Evolutionary conservation across 2,113 vertebrate species (phyloP), one percentile per base, ranked within the genome.

Genomic region (Leptosomus discolor): DNA sequence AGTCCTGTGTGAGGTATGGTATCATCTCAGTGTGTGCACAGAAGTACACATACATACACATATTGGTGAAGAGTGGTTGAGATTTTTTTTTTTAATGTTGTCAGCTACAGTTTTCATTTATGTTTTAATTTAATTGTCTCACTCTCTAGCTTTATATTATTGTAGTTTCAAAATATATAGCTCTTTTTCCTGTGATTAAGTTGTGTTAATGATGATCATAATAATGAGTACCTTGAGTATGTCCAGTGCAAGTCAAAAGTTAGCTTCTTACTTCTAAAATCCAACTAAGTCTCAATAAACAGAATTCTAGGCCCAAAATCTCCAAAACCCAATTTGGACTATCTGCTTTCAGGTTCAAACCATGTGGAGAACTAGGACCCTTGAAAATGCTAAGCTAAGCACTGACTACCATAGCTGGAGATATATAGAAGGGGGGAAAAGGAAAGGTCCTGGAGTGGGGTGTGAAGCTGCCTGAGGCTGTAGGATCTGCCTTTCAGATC

Each of bases 1-100:
- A 95, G 94, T 97, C 80, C 96, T 98, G 96, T 98, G 94, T 97
- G 94, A 97, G 97, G 91, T 88, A 84, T 18, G 83, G 94, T 97
- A 93, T 95, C 97, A 92, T 97, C 90, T 85, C 37, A 71, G 67
- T 58, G 12, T 6, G 0, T 11, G 7, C 50, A n/a, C 75, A 61
- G 69, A 61, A 65, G 32, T 27, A 71, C 18, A 36, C 45, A 29
- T 65, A 61, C 54, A 71, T 32, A 51, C 45, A 21, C 0, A 1
- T 56, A 79, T 11, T 70, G 76, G 13, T 54, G 46, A 88, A 77
- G 67, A 87, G 30, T 36, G 16, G 15, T 36, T 88, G 32, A 14
- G 18, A 21, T 74, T 15, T 60, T 65, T 69, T 67, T 75, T 73
- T 26, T 64, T 41, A 91, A 46, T 56, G 14, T 2, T 75, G 9